A percentile compares a stretch with the other conserved stretches of the same genome.
Evolutionary conservation across 2,113 vertebrate genomes (phyloP).

Genomic region (Myotis lucifugus): DNA sequence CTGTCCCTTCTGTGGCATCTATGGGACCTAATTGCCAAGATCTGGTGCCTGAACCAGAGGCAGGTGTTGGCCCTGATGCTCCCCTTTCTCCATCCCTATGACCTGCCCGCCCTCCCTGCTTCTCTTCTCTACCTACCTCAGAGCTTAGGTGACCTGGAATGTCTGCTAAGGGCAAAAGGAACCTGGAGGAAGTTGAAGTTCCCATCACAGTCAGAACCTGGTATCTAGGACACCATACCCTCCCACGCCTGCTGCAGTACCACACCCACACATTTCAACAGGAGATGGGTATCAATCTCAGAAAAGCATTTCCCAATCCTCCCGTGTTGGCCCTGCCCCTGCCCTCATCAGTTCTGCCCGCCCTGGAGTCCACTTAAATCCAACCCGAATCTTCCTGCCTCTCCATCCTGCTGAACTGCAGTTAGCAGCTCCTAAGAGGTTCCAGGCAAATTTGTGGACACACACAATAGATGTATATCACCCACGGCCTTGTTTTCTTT

Average conservation of each 20-base stretch:
- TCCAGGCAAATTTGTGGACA: constrained; percentile 58
- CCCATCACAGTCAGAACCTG: constrained; percentile 58
- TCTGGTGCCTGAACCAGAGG: not conserved
- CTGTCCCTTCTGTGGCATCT: not conserved
- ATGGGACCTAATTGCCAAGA: not conserved
- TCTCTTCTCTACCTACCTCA: not conserved
- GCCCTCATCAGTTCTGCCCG: not conserved
- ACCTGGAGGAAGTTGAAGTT: constrained; percentile 53
- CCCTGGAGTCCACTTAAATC: constrained; percentile 40
- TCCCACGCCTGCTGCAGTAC: constrained; percentile 62
- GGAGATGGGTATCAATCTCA: constrained; percentile 65
- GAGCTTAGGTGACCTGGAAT: not conserved
- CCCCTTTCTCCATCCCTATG: not conserved
- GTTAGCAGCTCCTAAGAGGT: constrained; percentile 24
- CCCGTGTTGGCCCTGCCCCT: constrained; percentile 16
- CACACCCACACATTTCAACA: constrained; percentile 72
- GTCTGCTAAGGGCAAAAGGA: constrained; percentile 16
- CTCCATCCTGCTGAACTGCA: constrained; percentile 29
- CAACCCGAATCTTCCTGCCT: constrained; percentile 34
- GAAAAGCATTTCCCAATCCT: constrained; percentile 51
- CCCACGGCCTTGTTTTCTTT: constrained; percentile 73
- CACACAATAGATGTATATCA: constrained; percentile 70
- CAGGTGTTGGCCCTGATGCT: not conserved
- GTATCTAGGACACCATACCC: constrained; percentile 67
- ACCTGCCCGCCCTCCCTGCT: not conserved